Base-by-base conservation (phyloP, 2,888 invertebrate genomes). In the Celastrina argiolus region DNA sequence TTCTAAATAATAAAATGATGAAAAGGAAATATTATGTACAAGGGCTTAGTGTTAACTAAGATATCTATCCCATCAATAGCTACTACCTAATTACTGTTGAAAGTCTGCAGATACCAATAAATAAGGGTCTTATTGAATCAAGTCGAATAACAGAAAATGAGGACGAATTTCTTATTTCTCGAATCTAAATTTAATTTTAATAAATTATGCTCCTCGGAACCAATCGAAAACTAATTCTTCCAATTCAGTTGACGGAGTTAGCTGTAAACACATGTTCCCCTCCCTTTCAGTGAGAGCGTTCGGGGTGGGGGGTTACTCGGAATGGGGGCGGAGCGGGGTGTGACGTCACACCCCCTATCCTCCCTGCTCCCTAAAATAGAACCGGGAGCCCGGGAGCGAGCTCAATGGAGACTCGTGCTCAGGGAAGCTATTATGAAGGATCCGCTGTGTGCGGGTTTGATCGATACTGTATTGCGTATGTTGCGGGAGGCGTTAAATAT, bases 341-440 rank as follows among this genome's bases (percentile, higher is more conserved):
- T 82, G 81, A 82, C 86, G 88, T 86, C 83, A 77, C 70, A 76
- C 73, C 68, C 71, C 73, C 73, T 75, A 31, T 73, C 70, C 72
- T 70, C 83, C 81, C 81, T 72, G 70, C 68, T 78, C 84, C 84
- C 87, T 88, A 88, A 85, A 90, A 89, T 89, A 90, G 89, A 85
- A 73, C 75, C 78, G 74, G 74, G 75, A 75, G 82, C 87, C 87
- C 87, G 85, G 88, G 87, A 78, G 74, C 74, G 78, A 51, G 85
- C 84, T 88, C 87, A 89, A 90, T 89, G 88, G 77, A 84, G 81
- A 71, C 31, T 59, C 59, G 34, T 45, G 42, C 45, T 66, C 31
- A 41, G 66, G 66, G 59, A 66, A 58, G 61, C 56, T 64, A 42
- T 41, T 59, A 42, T 42, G 42, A 59, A 42, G 34, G 58, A 59